Evolutionary conservation across 2,888 invertebrate species (phyloP).

Genomic region (Therioaphis trifolii): DNA sequence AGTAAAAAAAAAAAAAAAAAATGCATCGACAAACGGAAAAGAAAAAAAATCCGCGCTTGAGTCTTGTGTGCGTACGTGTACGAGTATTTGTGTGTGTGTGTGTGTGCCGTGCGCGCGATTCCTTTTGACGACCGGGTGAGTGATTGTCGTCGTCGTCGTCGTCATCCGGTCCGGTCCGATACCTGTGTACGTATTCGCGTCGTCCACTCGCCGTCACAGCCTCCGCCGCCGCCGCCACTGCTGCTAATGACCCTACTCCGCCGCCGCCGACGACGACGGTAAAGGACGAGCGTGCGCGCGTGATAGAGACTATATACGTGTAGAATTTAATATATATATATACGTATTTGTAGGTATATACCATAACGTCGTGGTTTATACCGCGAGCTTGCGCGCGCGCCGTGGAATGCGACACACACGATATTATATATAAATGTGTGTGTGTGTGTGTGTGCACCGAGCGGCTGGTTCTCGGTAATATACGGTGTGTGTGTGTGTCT

Average conservation of each 20-base stretch:
- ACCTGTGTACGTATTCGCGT: no score
- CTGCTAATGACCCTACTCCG: conserved; percentile 47
- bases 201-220: no score
- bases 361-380: no score
- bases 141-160: conserved; percentile 44
- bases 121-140: conserved; percentile 59
- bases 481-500: no score
- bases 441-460: background rate
- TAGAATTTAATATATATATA: background rate
- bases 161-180: conserved; percentile 35
- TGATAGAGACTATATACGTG: no score
- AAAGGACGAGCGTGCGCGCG: no score
- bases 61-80: background rate
- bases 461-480: conserved; percentile 48
- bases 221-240: conserved; percentile 4
- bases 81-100: no score
- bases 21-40: background rate
- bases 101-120: conserved; percentile 22
- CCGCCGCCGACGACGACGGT: conserved; percentile 12
- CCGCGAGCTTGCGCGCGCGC: conserved; percentile 25
- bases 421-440: background rate
- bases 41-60: conserved; percentile 44
- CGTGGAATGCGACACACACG: conserved; percentile 37
- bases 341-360: no score
- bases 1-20: conserved; percentile 8